These are phyloP conservation scores for Regulus satrapa DNA, from an alignment of 2,113 vertebrate genomes.

Conservation along the genomic window DNA sequence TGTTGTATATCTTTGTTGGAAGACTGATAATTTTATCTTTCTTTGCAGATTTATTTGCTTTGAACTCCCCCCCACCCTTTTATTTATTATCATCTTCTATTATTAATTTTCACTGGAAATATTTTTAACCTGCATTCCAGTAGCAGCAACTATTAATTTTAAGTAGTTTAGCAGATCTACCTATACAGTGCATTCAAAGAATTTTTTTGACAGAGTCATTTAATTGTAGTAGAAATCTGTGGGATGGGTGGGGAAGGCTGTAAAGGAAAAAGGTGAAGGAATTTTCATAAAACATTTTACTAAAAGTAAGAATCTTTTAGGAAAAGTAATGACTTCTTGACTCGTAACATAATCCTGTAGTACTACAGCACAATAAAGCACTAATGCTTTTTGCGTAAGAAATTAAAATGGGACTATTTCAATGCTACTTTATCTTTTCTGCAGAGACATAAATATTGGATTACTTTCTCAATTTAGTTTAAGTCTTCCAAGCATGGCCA, in stretches of 20 bases:
- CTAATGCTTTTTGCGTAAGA: neutral
- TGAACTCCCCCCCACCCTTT: neutral
- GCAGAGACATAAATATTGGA: neutral
- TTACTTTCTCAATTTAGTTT: neutral
- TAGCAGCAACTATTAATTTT: neutral
- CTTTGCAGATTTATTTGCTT: neutral
- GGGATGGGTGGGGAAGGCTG: accelerated
- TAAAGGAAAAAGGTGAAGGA: neutral
- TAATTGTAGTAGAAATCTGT: neutral
- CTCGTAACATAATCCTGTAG: neutral
- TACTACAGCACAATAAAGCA: neutral
- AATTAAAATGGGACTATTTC: neutral
- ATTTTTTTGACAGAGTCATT: neutral
- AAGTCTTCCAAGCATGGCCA: neutral
- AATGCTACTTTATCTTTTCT: neutral
- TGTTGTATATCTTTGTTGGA: slow-evolving; percentile 8
- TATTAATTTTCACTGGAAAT: neutral
- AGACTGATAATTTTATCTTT: slow-evolving; percentile 39
- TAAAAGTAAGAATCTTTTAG: neutral
- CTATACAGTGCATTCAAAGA: neutral
- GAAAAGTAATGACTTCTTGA: neutral
- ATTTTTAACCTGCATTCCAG: neutral
- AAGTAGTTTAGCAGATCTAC: neutral
- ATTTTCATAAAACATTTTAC: neutral
- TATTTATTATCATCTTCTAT: neutral